Evolutionary conservation across 2,888 invertebrate genomes (phyloP), one percentile per base, ranked within the genome.

Genomic region (Dryocosmus kuriphilus): DNA sequence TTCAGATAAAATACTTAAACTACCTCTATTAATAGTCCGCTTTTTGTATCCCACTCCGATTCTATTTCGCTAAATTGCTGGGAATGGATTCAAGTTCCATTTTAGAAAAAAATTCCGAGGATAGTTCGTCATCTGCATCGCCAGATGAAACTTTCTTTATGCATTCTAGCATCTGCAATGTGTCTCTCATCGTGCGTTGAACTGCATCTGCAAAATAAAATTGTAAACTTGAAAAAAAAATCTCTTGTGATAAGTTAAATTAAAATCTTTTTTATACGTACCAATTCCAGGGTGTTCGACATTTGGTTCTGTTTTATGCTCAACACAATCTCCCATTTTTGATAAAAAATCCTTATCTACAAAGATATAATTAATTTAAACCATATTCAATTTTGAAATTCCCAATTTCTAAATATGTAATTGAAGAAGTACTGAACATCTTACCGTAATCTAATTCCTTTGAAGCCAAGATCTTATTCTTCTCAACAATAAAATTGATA

Each of bases 141-240:
- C 71, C 77, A 2, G 74, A 61, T 24, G 71, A 27, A 61, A 79
- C 67, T 67, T 79, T 77, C 8, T 79, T 79, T 24, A 62, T 55
- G 27, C 71, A 71, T 30, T 79, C 62, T 24, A 79, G n/a, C 22
- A 77, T 67, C 3, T 55, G 27, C 14, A 79, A 41, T 16, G 77
- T 77, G 5, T 55, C 62, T 38, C 77, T 24, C 24, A 77, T 57
- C 32, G 67, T 77, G 22, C 55, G 71, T 46, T 79, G 74, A 51
- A 79, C 35, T 75, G 74, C 61, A 63, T 32, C 77, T 79, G 27
- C 1, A 75, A 77, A 74, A 27, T 35, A 51, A 75, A 71, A 62
- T 35, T 24, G 27, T 22, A n/a, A n/a, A 41, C 30, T 65, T 32
- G 14, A 38, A 8, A 55, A n/a, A 32, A 32, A 32, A 32, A 32